Evolutionary conservation across 2,113 vertebrate genomes (phyloP), one percentile per base, ranked within the genome.

Genomic region (Microcebus lehilahytsara): DNA sequence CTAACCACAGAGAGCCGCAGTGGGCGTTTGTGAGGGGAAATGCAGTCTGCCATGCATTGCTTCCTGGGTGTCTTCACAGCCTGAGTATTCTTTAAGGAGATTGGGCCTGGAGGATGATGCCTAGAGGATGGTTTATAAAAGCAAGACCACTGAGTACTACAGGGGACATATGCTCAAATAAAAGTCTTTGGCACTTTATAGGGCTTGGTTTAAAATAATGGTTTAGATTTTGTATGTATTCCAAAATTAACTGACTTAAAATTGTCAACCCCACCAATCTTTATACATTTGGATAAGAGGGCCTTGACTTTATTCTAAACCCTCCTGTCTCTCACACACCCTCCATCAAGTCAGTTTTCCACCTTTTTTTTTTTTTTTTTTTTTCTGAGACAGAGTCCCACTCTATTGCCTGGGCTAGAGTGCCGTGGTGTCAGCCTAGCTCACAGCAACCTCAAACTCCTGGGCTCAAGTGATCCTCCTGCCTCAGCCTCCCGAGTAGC

Each of bases 1-100:
- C 72, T 14, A 40, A 16, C 19, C 1, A 4, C 5, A 22, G 64
- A 53, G 46, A 77, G 58, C 53, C 8, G 46, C 46, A 6, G 1
- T 0, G 6, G 92, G 72, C 22, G 0, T 71, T 12, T 42, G 67
- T 34, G 34, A 42, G 66, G 85, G 51, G 27, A 10, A 23, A 19
- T 1, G 14, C 10, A 9, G 58, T n/a, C 32, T 5, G 9, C n/a
- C n/a, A 34, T 4, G 7, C n/a, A 0, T 27, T 7, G 8, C 8
- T 58, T 42, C 60, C 79, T 32, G 64, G 30, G 22, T 16, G 27
- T 83, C 60, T 42, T 42, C n/a, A 16, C 5, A 53, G 42, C 42
- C 20, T 56, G 27, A 37, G 34, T 4, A 1, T 74, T 88, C 67
- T 95, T 46, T 74, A 62, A 78, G 72, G 60, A 87, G 62, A 60